Percentiles rank a stretch among this genome's conserved stretches.
Conservation (phyloP, 2,888 invertebrate genomes). For the Drosophila mercatorum region DNA sequence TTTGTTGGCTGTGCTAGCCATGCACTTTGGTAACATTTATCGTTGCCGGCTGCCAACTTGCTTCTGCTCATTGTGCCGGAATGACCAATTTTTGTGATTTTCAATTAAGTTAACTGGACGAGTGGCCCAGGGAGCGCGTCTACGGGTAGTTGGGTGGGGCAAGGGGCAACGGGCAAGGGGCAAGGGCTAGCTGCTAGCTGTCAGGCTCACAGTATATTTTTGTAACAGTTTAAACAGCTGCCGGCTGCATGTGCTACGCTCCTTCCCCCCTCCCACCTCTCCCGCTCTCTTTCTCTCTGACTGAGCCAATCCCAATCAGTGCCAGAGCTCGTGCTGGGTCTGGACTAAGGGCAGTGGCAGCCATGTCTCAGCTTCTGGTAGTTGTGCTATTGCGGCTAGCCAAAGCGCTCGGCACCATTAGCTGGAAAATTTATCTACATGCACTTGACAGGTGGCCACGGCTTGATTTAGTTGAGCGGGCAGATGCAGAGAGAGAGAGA, state of each 20-base stretch:
- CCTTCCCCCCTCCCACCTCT: neutral
- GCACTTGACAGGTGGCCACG: constrained; percentile 75
- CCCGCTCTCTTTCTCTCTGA: neutral
- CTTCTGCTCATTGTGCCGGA: constrained; percentile 76
- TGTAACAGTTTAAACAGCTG: constrained; percentile 67
- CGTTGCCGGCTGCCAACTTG: constrained; percentile 64
- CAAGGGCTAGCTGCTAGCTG: constrained; percentile 32
- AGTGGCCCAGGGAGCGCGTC: constrained; percentile 7
- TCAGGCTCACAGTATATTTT: constrained; percentile 52
- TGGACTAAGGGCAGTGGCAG: constrained; percentile 12
- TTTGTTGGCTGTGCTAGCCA: constrained; percentile 33
- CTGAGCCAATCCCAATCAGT: constrained; percentile 11
- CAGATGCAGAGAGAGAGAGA: neutral
- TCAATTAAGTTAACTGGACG: constrained; percentile 76
- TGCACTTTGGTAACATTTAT: constrained; percentile 69
- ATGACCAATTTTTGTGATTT: constrained; percentile 81
- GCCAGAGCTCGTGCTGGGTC: constrained; percentile 3
- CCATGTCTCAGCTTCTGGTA: constrained; percentile 35
- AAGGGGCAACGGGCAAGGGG: neutral
- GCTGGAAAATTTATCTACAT: constrained; percentile 76
- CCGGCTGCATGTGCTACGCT: constrained; percentile 46
- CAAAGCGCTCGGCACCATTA: constrained; percentile 66
- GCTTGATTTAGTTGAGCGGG: constrained; percentile 66
- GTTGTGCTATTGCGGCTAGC: constrained; percentile 54
- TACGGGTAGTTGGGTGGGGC: neutral